A percentile compares a stretch with the other conserved stretches of the same genome.
Conservation (phyloP, 1,140 invertebrate species). For the Ostrea denselamellosa region DNA sequence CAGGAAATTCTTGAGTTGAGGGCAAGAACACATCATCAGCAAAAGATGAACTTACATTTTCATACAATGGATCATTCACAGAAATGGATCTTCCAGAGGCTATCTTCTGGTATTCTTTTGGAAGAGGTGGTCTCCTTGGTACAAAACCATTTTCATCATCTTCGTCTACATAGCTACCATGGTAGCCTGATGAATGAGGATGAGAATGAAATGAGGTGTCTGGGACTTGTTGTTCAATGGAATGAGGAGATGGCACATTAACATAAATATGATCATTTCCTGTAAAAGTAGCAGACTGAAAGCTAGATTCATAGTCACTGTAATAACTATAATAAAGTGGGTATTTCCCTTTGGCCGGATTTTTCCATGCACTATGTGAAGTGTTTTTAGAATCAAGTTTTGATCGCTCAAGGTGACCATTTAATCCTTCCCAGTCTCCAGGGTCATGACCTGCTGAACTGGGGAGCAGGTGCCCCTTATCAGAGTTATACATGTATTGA, state of each 20-base stretch:
- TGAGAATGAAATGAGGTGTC: constrained; percentile 33
- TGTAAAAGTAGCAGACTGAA: not conserved
- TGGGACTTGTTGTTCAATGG: constrained; percentile 23
- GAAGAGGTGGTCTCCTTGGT: constrained; percentile 54
- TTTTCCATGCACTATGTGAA: constrained; percentile 12
- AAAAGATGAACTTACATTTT: constrained; percentile 60
- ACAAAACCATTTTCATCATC: constrained; percentile 59
- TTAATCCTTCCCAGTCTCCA: not conserved
- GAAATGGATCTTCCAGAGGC: constrained; percentile 14
- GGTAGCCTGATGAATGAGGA: constrained; percentile 30
- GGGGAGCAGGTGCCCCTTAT: constrained; percentile 38
- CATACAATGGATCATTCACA: constrained; percentile 47
- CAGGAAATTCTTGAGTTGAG: constrained; percentile 44
- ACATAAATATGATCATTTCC: constrained; percentile 25
- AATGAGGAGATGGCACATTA: constrained; percentile 18
- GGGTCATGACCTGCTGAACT: constrained; percentile 14
- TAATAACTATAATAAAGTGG: not conserved
- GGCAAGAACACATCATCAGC: constrained; percentile 65
- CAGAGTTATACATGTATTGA: constrained; percentile 48
- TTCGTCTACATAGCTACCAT: constrained; percentile 36
- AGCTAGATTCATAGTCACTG: not conserved
- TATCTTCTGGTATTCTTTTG: constrained; percentile 48
- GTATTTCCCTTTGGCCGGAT: constrained; percentile 37
- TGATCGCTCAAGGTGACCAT: not conserved
- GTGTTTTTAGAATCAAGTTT: constrained; percentile 7